Evolutionary conservation across 2,113 vertebrate genomes (phyloP).

Genomic region (Antennarius striatus): DNA sequence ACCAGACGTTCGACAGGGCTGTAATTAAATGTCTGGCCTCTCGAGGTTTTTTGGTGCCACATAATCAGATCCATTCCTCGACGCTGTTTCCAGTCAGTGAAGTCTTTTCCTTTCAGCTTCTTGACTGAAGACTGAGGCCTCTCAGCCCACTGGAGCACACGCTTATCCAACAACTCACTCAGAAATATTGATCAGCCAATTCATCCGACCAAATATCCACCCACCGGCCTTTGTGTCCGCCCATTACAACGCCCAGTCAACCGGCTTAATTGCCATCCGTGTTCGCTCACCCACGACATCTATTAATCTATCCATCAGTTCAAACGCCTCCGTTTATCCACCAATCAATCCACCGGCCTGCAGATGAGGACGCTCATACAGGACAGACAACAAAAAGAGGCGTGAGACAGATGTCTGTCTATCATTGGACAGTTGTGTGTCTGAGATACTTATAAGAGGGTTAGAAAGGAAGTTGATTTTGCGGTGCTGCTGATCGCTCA

Average conservation of each 20-base stretch:
- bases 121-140: neutral
- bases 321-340: neutral
- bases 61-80: neutral
- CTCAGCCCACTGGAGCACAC: neutral
- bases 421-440: neutral
- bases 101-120: neutral
- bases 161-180: neutral
- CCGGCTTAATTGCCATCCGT: constrained; percentile 12
- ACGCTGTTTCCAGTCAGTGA: too few species aligned
- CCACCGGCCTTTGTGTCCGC: too few species aligned
- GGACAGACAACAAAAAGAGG: neutral
- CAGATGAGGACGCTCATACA: neutral
- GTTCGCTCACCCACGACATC: constrained; percentile 3
- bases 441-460: neutral
- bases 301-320: constrained; percentile 10
- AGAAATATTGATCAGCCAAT: constrained; percentile 21
- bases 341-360: neutral
- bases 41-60: neutral
- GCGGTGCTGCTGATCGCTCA: constrained; percentile 37
- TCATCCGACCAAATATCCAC: too few species aligned
- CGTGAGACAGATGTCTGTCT: neutral
- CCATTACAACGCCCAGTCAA: constrained; percentile 4
- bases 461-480: neutral
- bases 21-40: neutral
- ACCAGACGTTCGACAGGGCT: neutral